Base-by-base conservation (phyloP, 2,888 invertebrate genomes). In the Eupelmus urozonus region DNA sequence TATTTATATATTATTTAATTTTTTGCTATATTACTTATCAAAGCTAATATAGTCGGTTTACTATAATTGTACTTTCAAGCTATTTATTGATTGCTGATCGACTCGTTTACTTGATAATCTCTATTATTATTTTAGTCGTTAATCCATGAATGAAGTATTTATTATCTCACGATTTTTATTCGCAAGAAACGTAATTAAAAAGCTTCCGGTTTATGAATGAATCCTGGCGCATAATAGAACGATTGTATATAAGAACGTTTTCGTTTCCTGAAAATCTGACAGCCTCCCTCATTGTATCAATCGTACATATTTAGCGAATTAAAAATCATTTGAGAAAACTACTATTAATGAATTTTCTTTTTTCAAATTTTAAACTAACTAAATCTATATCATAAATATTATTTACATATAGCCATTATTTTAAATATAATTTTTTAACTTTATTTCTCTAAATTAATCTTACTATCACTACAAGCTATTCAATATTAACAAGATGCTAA, bases 201-300 rank as follows among this genome's bases (percentile, higher is more conserved):
- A 29, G 74, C 74, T 74, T 78, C 74, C 74, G 34, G 55, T 74
- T 69, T 69, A 45, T 60, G 65, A 76, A 79, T 73, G 72, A 76
- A 51, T 25, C 29, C 49, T n/a, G 51, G 16, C 49, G 5, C 16
- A 79, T 65, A 79, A 79, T 69, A 76, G 25, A 40, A 3, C 73
- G 69, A 73, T 79, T 79, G 76, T 79, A 20, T 13, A 9, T 49
- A n/a, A 25, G 7, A 45, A n/a, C 67, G 51, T 76, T 76, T 76
- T 73, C 73, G 79, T 69, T 79, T 79, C 76, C 63, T 69, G 76
- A 79, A 79, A 79, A 79, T 51, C 27, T 59, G 65, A 79, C 79
- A 79, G 63, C 42, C 73, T 62, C 42, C 7, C 51, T 67, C 65
- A 73, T 79, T 63, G 76, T 65, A 73, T 20, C 13, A 65, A 76